Conservation (phyloP, 2,797 vertebrate species). For the Setipinna tenuifilis region DNA sequence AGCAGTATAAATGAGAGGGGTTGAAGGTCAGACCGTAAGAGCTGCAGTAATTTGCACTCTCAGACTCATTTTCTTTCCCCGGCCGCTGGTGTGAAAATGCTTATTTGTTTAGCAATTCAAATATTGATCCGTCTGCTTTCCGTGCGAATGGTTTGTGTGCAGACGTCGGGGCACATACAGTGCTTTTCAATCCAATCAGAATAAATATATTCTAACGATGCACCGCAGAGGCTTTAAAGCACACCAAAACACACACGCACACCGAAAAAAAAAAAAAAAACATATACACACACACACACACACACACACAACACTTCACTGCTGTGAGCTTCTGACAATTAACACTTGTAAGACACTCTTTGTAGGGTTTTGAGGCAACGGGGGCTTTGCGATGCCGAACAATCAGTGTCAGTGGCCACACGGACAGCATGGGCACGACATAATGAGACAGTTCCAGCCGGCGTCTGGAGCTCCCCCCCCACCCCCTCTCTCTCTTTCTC, state of each 20-base stretch:
- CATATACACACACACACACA: constrained; percentile 32
- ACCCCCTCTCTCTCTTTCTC: neutral
- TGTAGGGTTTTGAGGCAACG: neutral
- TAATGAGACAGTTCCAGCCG: constrained; percentile 46
- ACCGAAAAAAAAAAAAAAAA: constrained; percentile 41
- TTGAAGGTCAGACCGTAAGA: constrained; percentile 52
- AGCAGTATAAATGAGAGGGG: constrained; percentile 44
- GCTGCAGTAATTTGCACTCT: constrained; percentile 50
- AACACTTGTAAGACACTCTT: constrained; percentile 17
- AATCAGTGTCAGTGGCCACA: neutral
- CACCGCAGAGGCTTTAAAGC: constrained; percentile 36
- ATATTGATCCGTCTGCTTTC: constrained; percentile 74
- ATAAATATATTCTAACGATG: constrained; percentile 61
- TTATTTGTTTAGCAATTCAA: constrained; percentile 72
- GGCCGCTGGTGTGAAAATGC: constrained; percentile 60
- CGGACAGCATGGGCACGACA: neutral
- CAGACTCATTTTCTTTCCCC: constrained; percentile 50
- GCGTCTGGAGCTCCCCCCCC: constrained; percentile 39
- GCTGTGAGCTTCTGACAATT: constrained; percentile 23
- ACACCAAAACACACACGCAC: constrained; percentile 35
- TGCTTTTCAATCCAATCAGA: constrained; percentile 57
- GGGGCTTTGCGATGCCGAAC: constrained; percentile 4
- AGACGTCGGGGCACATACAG: constrained; percentile 54
- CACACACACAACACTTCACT: neutral
- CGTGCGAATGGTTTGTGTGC: constrained; percentile 60